These are phyloP conservation scores for Saxidomus purpurata DNA, from an alignment of 1,140 invertebrate genomes.

Conservation along the genomic window DNA sequence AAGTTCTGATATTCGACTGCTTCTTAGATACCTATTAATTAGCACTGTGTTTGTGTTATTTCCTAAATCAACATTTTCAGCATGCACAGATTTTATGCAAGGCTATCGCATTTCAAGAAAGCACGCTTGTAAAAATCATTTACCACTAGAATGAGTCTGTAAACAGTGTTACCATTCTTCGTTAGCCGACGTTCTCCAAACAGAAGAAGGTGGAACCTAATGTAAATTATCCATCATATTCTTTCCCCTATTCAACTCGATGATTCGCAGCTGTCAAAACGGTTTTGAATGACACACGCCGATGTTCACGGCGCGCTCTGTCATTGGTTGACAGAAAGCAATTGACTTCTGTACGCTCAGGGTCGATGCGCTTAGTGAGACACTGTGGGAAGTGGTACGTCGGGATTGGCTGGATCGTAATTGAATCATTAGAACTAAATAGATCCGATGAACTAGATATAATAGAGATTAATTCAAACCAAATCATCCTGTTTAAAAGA, in stretches of 20 bases:
- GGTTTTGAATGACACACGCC: slow-evolving; percentile 44
- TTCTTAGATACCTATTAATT: slow-evolving; percentile 35
- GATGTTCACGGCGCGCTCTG: background rate
- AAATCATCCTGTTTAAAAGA: slow-evolving; percentile 34
- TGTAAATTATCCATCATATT: background rate
- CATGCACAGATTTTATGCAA: slow-evolving; percentile 1
- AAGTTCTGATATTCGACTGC: background rate
- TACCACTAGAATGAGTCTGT: background rate
- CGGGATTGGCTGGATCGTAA: slow-evolving; percentile 38
- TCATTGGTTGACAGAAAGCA: slow-evolving; percentile 7
- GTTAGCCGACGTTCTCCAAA: background rate
- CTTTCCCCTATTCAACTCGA: background rate
- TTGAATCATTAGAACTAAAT: slow-evolving; percentile 27
- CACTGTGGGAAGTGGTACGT: background rate
- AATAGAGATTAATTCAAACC: slow-evolving; percentile 41
- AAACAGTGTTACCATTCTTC: slow-evolving; percentile 2
- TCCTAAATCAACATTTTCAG: slow-evolving; percentile 14
- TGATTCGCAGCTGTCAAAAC: slow-evolving; percentile 12
- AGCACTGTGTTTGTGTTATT: slow-evolving; percentile 24
- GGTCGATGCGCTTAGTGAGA: background rate
- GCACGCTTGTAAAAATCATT: slow-evolving; percentile 2
- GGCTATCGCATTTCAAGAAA: slow-evolving; percentile 28
- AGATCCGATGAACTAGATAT: slow-evolving; percentile 31
- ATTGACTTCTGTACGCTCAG: slow-evolving; percentile 6
- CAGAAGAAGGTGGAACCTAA: background rate